Evolutionary conservation across 2,797 vertebrate genomes (phyloP).

Genomic region (Macroramphosus scolopax): DNA sequence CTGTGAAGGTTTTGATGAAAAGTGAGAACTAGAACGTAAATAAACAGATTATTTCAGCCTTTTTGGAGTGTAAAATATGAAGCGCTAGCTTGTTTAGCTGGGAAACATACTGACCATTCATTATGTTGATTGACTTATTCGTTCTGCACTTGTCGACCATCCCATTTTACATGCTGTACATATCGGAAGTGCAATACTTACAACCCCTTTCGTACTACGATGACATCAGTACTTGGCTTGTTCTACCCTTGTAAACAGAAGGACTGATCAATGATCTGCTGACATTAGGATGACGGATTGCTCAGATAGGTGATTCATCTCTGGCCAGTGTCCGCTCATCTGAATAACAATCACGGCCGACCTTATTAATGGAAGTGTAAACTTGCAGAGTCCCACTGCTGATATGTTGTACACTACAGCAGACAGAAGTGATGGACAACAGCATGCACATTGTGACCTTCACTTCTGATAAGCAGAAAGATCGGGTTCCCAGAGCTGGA

Average conservation of each 20-base stretch:
- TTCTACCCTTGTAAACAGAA: too few relatives aligned
- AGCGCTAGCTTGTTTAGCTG: too few relatives aligned
- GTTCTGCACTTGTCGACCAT: too few relatives aligned
- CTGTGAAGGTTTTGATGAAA: too few relatives aligned
- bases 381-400: conserved; percentile 3
- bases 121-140: too few relatives aligned
- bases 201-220: neutral
- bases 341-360: conserved; percentile 30
- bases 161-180: too few relatives aligned
- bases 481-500: conserved; percentile 21
- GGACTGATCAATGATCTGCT: conserved; percentile 17
- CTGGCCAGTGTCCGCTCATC: conserved; percentile 8
- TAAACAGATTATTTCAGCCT: too few relatives aligned
- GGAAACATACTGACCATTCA: too few relatives aligned
- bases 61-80: too few relatives aligned
- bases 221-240: neutral
- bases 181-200: too few relatives aligned
- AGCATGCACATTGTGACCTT: conserved; percentile 18
- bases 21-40: too few relatives aligned
- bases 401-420: conserved; percentile 6
- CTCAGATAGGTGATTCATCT: conserved; percentile 20
- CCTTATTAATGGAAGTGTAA: conserved; percentile 13
- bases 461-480: conserved; percentile 13
- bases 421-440: conserved; percentile 12
- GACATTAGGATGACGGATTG: conserved; percentile 22